Percentiles rank a stretch among this genome's conserved stretches.
Conservation (phyloP, 1,140 invertebrate genomes). For the Tribolium madens region DNA sequence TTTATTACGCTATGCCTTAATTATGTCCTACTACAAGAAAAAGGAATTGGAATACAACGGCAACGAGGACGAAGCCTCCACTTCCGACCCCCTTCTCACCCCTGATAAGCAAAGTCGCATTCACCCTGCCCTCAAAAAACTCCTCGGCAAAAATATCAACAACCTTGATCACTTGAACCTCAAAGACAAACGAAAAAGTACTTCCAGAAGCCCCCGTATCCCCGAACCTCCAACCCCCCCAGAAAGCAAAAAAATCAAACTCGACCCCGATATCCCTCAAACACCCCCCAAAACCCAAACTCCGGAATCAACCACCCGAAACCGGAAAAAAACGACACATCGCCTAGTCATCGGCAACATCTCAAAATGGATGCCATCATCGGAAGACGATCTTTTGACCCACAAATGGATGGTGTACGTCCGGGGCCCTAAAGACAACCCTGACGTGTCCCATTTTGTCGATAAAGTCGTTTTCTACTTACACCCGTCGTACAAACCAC, state of each 20-base stretch:
- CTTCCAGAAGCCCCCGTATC: neutral
- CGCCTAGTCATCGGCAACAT: conserved; percentile 83
- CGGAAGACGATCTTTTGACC: conserved; percentile 79
- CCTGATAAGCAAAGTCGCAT: conserved; percentile 70
- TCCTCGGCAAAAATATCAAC: conserved; percentile 72
- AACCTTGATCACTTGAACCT: conserved; percentile 64
- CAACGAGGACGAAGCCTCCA: conserved; percentile 58
- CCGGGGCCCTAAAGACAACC: conserved; percentile 73
- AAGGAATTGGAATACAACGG: conserved; percentile 68
- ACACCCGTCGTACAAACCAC: conserved; percentile 89
- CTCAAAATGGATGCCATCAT: conserved; percentile 83
- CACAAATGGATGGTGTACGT: conserved; percentile 94
- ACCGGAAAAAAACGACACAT: conserved; percentile 61
- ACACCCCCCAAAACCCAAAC: neutral
- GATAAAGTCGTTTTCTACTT: conserved; percentile 85
- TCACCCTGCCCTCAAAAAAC: conserved; percentile 79
- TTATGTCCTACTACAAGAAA: conserved; percentile 77
- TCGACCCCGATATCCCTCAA: conserved; percentile 33
- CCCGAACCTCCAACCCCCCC: conserved; percentile 2
- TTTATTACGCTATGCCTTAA: conserved; percentile 76
- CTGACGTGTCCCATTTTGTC: conserved; percentile 75
- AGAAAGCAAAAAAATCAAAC: conserved; percentile 54
- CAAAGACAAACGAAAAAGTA: conserved; percentile 51
- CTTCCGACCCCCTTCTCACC: conserved; percentile 20
- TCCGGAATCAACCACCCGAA: conserved; percentile 32